These are phyloP conservation scores for Pluvianellus socialis DNA, from an alignment of 2,113 vertebrate genomes.

Conservation along the genomic window DNA sequence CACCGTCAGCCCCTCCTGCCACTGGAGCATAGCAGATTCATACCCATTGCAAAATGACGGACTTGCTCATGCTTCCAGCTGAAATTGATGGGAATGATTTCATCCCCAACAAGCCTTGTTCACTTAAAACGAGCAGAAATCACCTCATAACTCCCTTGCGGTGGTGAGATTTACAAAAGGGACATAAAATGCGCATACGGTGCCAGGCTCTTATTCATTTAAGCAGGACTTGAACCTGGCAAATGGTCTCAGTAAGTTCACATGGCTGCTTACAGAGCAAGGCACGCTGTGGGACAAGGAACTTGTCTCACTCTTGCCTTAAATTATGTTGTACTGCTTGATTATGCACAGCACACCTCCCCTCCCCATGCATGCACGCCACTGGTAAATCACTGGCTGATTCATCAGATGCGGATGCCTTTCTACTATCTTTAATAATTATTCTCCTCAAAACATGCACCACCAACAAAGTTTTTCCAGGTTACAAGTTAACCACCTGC, in stretches of 20 bases:
- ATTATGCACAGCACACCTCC: background rate
- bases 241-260: background rate
- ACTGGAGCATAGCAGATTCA: fast-evolving
- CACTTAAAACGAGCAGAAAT: background rate
- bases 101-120: background rate
- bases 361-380: background rate
- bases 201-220: background rate
- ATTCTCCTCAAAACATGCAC: background rate
- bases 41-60: background rate
- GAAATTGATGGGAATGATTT: background rate
- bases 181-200: fast-evolving
- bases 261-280: background rate
- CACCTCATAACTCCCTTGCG: background rate
- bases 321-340: background rate
- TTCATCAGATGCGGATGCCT: background rate
- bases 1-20: background rate
- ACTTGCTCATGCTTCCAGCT: background rate
- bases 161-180: background rate
- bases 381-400: background rate
- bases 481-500: conserved; percentile 61
- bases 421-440: conserved; percentile 1
- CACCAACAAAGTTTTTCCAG: conserved; percentile 52
- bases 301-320: background rate
- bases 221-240: background rate
- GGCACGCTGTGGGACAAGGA: fast-evolving